A percentile compares a stretch with the other conserved stretches of the same genome.
Evolutionary conservation across 2,797 vertebrate species (phyloP).

Genomic region (Poeciliopsis paucimaculata): DNA sequence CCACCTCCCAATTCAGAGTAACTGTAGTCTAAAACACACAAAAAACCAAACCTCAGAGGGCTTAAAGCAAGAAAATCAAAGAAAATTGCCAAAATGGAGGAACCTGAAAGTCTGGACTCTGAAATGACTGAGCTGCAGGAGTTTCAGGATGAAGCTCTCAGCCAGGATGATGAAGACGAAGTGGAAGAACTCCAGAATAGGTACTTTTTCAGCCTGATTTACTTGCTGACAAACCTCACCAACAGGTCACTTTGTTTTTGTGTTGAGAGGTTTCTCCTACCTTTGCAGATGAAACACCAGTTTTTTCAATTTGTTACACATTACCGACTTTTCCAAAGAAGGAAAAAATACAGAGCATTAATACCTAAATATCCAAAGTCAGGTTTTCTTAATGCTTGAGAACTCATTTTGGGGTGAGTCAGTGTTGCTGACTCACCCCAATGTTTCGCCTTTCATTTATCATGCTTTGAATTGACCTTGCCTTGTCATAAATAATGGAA

Average conservation of each 20-base stretch:
- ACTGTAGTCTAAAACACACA: conserved; percentile 43
- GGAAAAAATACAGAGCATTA: neutral
- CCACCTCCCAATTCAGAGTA: conserved; percentile 71
- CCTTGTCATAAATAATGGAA: conserved; percentile 64
- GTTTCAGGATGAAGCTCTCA: conserved; percentile 70
- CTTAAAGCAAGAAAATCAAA: conserved; percentile 39
- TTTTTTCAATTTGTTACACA: neutral
- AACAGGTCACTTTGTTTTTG: neutral
- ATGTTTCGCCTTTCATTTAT: conserved; percentile 48
- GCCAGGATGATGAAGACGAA: conserved; percentile 81
- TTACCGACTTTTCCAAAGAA: conserved; percentile 3
- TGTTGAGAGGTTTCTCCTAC: neutral
- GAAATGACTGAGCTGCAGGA: conserved; percentile 79
- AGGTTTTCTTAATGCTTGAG: conserved; percentile 19
- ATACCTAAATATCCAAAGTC: neutral
- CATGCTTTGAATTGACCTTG: conserved; percentile 37
- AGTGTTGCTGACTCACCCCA: conserved; percentile 7
- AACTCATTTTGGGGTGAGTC: neutral
- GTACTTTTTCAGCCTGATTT: conserved; percentile 60
- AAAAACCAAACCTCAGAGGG: conserved; percentile 30
- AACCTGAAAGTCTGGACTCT: conserved; percentile 72
- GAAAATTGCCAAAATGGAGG: conserved; percentile 69
- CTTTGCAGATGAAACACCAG: neutral
- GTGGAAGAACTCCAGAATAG: conserved; percentile 87
- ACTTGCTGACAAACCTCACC: neutral